These are phyloP conservation scores for Mythimna vitellina DNA, from an alignment of 2,888 invertebrate genomes.

Conservation along the genomic window DNA sequence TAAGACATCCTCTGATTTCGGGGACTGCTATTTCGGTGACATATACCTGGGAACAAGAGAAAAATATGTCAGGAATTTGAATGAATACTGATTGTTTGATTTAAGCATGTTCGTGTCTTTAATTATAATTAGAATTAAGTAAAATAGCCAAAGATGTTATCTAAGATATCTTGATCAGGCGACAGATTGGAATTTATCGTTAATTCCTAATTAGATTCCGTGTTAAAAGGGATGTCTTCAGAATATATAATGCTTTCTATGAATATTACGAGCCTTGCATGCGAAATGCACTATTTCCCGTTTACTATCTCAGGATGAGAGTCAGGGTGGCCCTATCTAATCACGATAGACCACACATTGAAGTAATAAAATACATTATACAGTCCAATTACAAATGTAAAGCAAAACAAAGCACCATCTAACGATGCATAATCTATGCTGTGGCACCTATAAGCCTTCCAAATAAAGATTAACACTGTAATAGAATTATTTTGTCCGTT, in stretches of 20 bases:
- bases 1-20: constrained; percentile 95
- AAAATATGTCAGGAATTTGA: constrained; percentile 31
- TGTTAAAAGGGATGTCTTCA: not conserved
- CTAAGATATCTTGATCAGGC: constrained; percentile 39
- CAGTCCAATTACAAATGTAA: constrained; percentile 43
- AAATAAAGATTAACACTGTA: constrained; percentile 44
- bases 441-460: constrained; percentile 21
- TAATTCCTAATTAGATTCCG: constrained; percentile 9
- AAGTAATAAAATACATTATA: constrained; percentile 49
- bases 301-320: constrained; percentile 10
- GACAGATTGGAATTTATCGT: constrained; percentile 21
- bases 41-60: constrained; percentile 92
- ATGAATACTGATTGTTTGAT: constrained; percentile 6
- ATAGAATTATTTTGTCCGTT: constrained; percentile 21
- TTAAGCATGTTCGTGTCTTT: constrained; percentile 7
- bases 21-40: constrained; percentile 97
- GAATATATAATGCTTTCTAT: constrained; percentile 22
- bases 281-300: not conserved
- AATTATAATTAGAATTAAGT: constrained; percentile 16
- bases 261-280: constrained; percentile 18
- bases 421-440: constrained; percentile 23
- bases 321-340: constrained; percentile 1
- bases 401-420: constrained; percentile 35
- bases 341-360: constrained; percentile 46
- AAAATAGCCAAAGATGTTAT: constrained; percentile 17